Base-by-base conservation (phyloP, 2,113 vertebrate genomes). In the Xiphias gladius region DNA sequence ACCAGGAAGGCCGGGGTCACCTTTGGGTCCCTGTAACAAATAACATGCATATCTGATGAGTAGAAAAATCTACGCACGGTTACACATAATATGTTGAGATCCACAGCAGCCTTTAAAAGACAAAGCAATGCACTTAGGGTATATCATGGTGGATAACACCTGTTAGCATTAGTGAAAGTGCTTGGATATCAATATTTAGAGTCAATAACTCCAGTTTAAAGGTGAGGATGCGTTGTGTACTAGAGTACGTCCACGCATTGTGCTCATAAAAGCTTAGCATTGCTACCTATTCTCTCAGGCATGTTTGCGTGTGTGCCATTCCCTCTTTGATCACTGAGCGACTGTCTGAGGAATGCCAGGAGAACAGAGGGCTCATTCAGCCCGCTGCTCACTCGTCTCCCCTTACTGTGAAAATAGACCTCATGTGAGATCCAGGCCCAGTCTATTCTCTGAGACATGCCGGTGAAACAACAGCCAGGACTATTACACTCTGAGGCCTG, bases 1-100 rank as follows among this genome's bases (percentile, higher is more conserved):
- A 84, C 98, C 98, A 76, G 96, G 95, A 63, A 98, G 96, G 37
- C 98, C 98, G 26, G 96, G 96, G 81, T 96, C 96, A 64, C 98
- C 98, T 89, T 95, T 94, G 48, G 96, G 80, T 90, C 97, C 97
- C 97, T 99, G 86, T 85, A 86, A 92, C 22, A 82, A 54, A 82
- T 5, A 66, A 80, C 19, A 80, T 1, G 41, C 58, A 80, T 22
- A 63, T 61, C 41, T 32, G 5, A 59, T 62, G 12, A 77, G 28
- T 19, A 32, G 7, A 69, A 46, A 75, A 55, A 73, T 69, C 57
- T 55, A 28, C 54, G 55, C 17, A 73, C 48, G 24, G 8, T 16
- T 48, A 22, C 14, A 6, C 52, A 55, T 67, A 28, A 35, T 39
- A 39, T 14, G 7, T 4, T 24, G 4, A 46, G 46, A 46, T 39